Conservation (phyloP, 2,888 invertebrate genomes). For the Pecten maximus region DNA sequence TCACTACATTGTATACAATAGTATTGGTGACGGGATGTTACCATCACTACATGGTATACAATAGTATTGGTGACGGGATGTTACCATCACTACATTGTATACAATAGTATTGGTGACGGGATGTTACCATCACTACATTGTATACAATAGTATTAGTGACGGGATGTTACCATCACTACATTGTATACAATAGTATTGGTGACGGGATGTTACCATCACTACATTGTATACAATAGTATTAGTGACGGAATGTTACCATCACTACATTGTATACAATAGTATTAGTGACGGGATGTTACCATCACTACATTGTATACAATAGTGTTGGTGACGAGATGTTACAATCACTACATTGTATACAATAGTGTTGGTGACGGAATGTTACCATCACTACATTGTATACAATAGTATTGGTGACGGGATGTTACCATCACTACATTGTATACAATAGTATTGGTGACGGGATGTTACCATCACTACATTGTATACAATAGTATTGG, state of each 20-base stretch:
- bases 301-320: neutral
- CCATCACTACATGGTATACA: neutral
- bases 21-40: too few species aligned
- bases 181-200: neutral
- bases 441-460: neutral
- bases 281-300: neutral
- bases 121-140: neutral
- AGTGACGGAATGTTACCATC: too few species aligned
- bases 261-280: neutral
- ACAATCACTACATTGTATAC: neutral
- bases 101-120: neutral
- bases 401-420: neutral
- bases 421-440: neutral
- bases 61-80: neutral
- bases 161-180: neutral
- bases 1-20: too few species aligned
- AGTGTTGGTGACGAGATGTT: neutral
- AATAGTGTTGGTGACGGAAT: neutral
- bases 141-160: neutral
- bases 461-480: neutral
- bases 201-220: neutral
- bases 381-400: neutral
- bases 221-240: neutral
- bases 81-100: neutral
- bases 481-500: neutral